Percentiles rank a stretch among this genome's conserved stretches.
These are phyloP conservation scores for Cygnus atratus DNA, from an alignment of 2,113 vertebrate species.

Conservation along the genomic window DNA sequence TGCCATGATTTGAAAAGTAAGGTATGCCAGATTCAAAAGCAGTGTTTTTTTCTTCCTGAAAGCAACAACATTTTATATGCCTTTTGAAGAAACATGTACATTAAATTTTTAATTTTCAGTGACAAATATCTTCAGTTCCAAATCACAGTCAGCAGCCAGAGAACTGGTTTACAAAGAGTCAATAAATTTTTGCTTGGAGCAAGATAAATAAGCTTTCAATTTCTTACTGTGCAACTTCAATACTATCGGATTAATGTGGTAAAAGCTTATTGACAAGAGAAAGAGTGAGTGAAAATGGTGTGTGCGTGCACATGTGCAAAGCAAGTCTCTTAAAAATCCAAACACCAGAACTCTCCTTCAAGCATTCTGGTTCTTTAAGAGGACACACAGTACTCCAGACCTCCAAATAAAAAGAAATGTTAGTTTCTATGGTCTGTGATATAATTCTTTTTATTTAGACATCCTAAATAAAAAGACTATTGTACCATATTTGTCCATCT, in stretches of 20 bases:
- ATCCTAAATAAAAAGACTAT: not conserved
- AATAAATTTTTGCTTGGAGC: not conserved
- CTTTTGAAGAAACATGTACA: not conserved
- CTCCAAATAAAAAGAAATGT: not conserved
- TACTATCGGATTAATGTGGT: not conserved
- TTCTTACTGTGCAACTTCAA: not conserved
- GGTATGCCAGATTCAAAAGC: not conserved
- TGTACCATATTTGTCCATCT: not conserved
- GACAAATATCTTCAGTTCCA: not conserved
- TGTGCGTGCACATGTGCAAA: too few relatives aligned
- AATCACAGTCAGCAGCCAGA: not conserved
- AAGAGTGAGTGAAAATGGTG: not conserved
- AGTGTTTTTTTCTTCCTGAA: not conserved
- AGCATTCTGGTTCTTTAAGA: not conserved
- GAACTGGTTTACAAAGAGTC: not conserved
- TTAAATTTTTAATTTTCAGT: not conserved
- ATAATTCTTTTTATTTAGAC: not conserved
- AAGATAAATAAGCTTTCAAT: not conserved
- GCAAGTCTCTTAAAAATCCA: not conserved
- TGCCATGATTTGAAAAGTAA: not conserved
- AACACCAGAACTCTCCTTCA: not conserved
- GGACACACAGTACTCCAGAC: not conserved
- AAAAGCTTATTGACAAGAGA: not conserved
- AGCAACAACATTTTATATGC: not conserved
- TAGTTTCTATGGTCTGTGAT: not conserved